phyloP scores from a whole-genome alignment of 2,888 invertebrate species.

The Oxystoma pomonae region DNA sequence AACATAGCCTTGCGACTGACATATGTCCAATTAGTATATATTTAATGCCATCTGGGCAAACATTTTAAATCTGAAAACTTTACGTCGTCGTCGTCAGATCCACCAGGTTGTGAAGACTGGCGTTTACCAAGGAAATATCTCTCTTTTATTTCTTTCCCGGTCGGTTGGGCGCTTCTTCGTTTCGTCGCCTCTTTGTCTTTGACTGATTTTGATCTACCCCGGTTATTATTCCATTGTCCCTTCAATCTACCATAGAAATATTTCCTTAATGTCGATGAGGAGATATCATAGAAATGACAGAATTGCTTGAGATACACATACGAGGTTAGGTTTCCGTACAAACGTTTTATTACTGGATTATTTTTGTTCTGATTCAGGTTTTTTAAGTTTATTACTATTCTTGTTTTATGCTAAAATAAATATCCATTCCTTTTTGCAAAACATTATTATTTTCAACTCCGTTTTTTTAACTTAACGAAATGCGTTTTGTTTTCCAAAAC shows the following conservation, averaged over 20 bases:
- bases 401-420: too few relatives aligned
- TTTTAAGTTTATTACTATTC: too few relatives aligned
- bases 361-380: too few relatives aligned
- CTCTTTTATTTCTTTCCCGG: background rate
- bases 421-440: too few relatives aligned
- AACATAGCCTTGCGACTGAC: conserved; percentile 34
- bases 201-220: conserved; percentile 45
- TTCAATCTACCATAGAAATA: conserved; percentile 22
- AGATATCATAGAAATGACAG: background rate
- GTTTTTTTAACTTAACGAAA: too few relatives aligned
- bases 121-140: background rate
- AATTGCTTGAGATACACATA: background rate
- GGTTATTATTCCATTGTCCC: conserved; percentile 43
- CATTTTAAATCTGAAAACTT: conserved; percentile 39
- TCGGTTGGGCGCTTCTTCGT: conserved; percentile 13
- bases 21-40: conserved; percentile 47
- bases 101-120: conserved; percentile 17
- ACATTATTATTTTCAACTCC: too few relatives aligned
- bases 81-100: conserved; percentile 25
- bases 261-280: background rate
- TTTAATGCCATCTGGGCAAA: conserved; percentile 45
- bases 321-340: too few relatives aligned
- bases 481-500: too few relatives aligned
- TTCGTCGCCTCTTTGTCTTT: conserved; percentile 30
- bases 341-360: too few relatives aligned